phyloP scores from a whole-genome alignment of 2,888 invertebrate species.

The Eupithecia subfuscata region DNA sequence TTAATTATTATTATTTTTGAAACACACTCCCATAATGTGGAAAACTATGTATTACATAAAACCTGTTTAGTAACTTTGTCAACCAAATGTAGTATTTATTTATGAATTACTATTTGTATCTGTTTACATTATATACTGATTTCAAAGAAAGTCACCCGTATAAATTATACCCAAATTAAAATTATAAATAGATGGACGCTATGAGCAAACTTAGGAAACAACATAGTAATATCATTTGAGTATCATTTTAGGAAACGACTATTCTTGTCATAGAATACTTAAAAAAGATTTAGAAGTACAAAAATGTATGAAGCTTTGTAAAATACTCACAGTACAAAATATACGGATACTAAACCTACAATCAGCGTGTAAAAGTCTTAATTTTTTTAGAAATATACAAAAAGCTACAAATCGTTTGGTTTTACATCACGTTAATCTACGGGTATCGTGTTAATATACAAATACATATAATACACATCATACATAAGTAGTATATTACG shows the following conservation, averaged over 20 bases:
- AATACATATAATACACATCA: conserved; percentile 42
- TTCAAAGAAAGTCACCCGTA: neutral
- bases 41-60: neutral
- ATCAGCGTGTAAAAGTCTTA: conserved; percentile 75
- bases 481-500: conserved; percentile 16
- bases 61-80: neutral
- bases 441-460: conserved; percentile 46
- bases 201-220: neutral
- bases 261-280: conserved; percentile 21
- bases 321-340: conserved; percentile 69
- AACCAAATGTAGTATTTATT: neutral
- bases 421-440: conserved; percentile 67
- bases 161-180: neutral
- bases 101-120: neutral
- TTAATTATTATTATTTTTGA: neutral
- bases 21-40: neutral
- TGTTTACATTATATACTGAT: neutral
- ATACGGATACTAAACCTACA: conserved; percentile 70
- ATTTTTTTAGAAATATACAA: conserved; percentile 80
- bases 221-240: conserved; percentile 20
- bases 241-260: conserved; percentile 30
- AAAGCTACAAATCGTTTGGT: conserved; percentile 71
- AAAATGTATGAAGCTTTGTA: conserved; percentile 38
- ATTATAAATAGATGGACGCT: neutral
- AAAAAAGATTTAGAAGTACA: conserved; percentile 36